Percentiles rank a stretch among this genome's conserved stretches.
phyloP scores from a whole-genome alignment of 2,888 invertebrate genomes.

The Drosophila lutescens region DNA sequence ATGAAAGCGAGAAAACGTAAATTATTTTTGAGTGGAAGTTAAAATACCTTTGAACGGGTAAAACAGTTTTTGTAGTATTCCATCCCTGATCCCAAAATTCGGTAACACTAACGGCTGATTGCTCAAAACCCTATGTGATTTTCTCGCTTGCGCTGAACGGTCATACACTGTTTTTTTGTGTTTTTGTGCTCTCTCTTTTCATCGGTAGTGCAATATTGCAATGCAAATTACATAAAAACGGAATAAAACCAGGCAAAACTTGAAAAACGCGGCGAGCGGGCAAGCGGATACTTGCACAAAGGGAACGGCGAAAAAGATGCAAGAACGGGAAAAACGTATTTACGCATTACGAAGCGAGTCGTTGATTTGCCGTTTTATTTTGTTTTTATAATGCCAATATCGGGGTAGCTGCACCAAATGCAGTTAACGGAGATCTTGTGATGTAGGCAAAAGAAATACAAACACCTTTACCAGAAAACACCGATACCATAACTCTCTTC shows the following conservation, averaged over 20 bases:
- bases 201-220: constrained; percentile 31
- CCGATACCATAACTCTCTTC: constrained; percentile 25
- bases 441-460: constrained; percentile 56
- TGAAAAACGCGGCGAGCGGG: constrained; percentile 38
- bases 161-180: constrained; percentile 15
- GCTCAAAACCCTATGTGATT: background rate
- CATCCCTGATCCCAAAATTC: background rate
- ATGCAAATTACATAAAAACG: constrained; percentile 40
- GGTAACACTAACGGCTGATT: constrained; percentile 26
- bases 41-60: background rate
- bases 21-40: too few relatives aligned
- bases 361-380: constrained; percentile 38
- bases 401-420: constrained; percentile 38
- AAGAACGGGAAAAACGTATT: constrained; percentile 65
- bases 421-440: constrained; percentile 46
- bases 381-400: constrained; percentile 28
- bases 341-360: constrained; percentile 70
- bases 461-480: constrained; percentile 18
- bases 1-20: too few relatives aligned
- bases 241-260: constrained; percentile 38
- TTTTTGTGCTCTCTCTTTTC: constrained; percentile 32
- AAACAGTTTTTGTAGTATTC: too few relatives aligned
- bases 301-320: constrained; percentile 50
- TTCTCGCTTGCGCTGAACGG: constrained; percentile 6
- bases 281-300: constrained; percentile 18